phyloP scores from a whole-genome alignment of 1,140 invertebrate species.

The Oscheius sp. region DNA sequence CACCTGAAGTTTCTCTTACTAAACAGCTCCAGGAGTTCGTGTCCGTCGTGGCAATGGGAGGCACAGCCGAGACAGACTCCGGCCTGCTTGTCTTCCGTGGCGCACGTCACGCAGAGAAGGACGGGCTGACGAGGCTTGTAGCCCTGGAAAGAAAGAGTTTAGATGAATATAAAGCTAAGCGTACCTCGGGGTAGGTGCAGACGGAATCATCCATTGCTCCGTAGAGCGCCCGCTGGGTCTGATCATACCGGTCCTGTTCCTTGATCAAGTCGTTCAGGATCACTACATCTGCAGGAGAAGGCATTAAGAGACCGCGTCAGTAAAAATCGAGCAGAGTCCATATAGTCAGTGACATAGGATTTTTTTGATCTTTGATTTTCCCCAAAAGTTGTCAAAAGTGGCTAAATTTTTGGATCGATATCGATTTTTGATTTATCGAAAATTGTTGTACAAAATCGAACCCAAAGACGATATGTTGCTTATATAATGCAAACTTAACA shows the following conservation, averaged over 20 bases:
- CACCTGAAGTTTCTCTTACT: slow-evolving; percentile 82
- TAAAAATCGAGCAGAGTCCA: no score
- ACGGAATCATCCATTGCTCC: neutral
- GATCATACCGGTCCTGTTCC: neutral
- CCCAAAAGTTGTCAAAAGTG: no score
- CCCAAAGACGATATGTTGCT: no score
- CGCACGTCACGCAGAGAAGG: slow-evolving; percentile 90
- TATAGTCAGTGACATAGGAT: no score
- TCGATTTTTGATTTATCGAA: no score
- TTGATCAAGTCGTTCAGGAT: neutral
- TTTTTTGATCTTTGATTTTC: no score
- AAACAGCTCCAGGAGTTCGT: slow-evolving; percentile 91
- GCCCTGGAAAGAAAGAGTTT: slow-evolving; percentile 68
- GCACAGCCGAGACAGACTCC: slow-evolving; percentile 88
- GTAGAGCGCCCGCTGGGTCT: neutral
- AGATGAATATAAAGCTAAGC: neutral
- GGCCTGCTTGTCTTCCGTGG: slow-evolving; percentile 67
- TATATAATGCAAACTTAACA: no score
- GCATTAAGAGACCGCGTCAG: no score
- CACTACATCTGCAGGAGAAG: neutral
- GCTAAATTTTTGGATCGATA: no score
- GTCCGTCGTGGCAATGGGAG: slow-evolving; percentile 88
- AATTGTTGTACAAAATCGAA: no score
- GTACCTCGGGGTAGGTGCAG: slow-evolving; percentile 10
- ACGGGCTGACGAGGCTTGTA: slow-evolving; percentile 88